These are phyloP conservation scores for Oncorhynchus keta DNA, from an alignment of 2,113 vertebrate species.

Conservation along the genomic window DNA sequence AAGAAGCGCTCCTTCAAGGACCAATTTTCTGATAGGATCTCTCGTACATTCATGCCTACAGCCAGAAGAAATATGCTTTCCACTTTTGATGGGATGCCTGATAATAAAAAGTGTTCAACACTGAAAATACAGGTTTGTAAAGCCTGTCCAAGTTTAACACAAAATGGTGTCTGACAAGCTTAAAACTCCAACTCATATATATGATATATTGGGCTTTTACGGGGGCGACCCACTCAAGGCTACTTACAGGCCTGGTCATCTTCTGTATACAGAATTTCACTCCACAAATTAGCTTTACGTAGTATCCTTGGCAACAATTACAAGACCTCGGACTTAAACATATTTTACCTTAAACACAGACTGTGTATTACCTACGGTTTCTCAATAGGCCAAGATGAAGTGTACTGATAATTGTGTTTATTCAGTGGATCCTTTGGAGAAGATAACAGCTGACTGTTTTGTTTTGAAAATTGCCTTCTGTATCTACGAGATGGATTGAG, in stretches of 20 bases:
- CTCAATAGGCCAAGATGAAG: not conserved
- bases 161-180: conserved; percentile 13
- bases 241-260: not conserved
- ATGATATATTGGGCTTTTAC: conserved; percentile 27
- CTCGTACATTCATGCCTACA: conserved; percentile 15
- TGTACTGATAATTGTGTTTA: not conserved
- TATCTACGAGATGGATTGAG: not conserved
- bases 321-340: not conserved
- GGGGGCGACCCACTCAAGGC: conserved; percentile 15
- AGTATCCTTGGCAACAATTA: not conserved
- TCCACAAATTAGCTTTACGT: not conserved
- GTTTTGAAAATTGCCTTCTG: not conserved
- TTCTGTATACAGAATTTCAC: not conserved
- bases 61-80: conserved; percentile 30
- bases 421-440: not conserved
- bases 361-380: not conserved
- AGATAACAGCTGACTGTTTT: not conserved
- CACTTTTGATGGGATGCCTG: conserved; percentile 31
- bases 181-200: not conserved
- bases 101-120: conserved; percentile 33
- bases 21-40: conserved; percentile 49
- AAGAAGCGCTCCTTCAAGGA: conserved; percentile 27
- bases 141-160: conserved; percentile 18
- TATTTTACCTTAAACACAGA: not conserved
- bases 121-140: conserved; percentile 29